Evolutionary conservation across 2,888 invertebrate species (phyloP).

Genomic region (Cephus sareptanus): DNA sequence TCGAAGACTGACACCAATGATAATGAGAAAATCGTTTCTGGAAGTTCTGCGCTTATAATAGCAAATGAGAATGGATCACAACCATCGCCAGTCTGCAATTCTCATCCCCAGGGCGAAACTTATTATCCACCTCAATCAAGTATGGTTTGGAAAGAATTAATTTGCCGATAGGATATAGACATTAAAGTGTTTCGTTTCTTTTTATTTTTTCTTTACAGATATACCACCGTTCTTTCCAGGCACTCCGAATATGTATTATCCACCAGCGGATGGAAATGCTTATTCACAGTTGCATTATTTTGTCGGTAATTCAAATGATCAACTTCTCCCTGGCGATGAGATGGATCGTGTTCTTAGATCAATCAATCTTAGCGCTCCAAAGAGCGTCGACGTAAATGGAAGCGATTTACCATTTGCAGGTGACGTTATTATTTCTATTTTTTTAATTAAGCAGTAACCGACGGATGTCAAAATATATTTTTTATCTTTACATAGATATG

Average conservation of each 20-base stretch:
- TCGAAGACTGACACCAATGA: too few species aligned
- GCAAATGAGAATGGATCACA: slow-evolving; percentile 21
- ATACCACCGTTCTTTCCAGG: slow-evolving; percentile 20
- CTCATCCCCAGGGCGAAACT: slow-evolving; percentile 22
- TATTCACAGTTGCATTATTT: slow-evolving; percentile 9
- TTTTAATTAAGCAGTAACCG: slow-evolving; percentile 43
- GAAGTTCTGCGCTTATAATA: background rate
- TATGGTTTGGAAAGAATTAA: slow-evolving; percentile 14
- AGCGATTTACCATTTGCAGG: slow-evolving; percentile 72
- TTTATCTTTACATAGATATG: slow-evolving; percentile 65
- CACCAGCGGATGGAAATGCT: slow-evolving; percentile 24
- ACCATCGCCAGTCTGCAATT: slow-evolving; percentile 23
- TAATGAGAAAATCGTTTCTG: too few species aligned
- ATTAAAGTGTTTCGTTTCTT: background rate
- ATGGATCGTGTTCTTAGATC: slow-evolving; percentile 41
- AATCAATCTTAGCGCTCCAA: slow-evolving; percentile 52
- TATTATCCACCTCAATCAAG: slow-evolving; percentile 26
- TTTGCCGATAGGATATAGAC: too few species aligned
- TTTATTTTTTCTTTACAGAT: background rate
- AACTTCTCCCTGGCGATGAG: slow-evolving; percentile 15
- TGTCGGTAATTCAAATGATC: slow-evolving; percentile 14
- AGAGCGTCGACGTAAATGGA: slow-evolving; percentile 68
- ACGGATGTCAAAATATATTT: slow-evolving; percentile 25
- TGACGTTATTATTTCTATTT: slow-evolving; percentile 42
- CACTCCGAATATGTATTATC: slow-evolving; percentile 22